phyloP scores from a whole-genome alignment of 1,140 invertebrate species.

The Asobara japonica region DNA sequence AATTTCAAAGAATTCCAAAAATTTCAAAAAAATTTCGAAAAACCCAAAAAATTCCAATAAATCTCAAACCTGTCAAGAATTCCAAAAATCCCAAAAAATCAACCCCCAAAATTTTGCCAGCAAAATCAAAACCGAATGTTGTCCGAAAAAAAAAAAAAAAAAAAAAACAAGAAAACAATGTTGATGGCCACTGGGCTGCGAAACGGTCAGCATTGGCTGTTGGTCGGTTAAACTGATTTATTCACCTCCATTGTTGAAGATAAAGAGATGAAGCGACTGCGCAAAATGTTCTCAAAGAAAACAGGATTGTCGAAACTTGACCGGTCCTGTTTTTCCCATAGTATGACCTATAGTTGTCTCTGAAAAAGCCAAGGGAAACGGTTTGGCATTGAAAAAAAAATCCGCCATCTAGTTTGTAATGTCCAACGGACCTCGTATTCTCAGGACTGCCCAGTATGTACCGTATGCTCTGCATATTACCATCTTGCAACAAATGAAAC shows the following conservation, averaged over 20 bases:
- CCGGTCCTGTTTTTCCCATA: slow-evolving; percentile 7
- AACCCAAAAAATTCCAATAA: too few species aligned
- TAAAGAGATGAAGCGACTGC: not conserved
- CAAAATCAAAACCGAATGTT: too few species aligned
- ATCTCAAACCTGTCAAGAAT: too few species aligned
- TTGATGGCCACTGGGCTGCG: too few species aligned
- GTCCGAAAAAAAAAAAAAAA: too few species aligned
- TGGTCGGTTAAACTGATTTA: slow-evolving; percentile 7
- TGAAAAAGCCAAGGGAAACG: too few species aligned
- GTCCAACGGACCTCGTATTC: slow-evolving; percentile 14
- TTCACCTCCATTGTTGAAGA: slow-evolving; percentile 1
- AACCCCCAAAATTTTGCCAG: too few species aligned
- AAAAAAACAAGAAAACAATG: too few species aligned
- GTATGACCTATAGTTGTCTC: not conserved
- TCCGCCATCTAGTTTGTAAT: not conserved
- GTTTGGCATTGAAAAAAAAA: slow-evolving; percentile 12
- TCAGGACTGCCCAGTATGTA: not conserved
- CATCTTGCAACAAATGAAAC: slow-evolving; percentile 11
- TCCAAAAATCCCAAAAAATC: too few species aligned
- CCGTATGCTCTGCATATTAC: slow-evolving; percentile 5
- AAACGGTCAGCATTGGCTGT: not conserved
- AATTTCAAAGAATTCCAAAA: too few species aligned
- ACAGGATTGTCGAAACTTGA: not conserved
- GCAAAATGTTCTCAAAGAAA: slow-evolving; percentile 13
- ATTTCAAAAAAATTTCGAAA: too few species aligned